Conservation (phyloP, 1,140 invertebrate genomes). For the Sitophilus oryzae region DNA sequence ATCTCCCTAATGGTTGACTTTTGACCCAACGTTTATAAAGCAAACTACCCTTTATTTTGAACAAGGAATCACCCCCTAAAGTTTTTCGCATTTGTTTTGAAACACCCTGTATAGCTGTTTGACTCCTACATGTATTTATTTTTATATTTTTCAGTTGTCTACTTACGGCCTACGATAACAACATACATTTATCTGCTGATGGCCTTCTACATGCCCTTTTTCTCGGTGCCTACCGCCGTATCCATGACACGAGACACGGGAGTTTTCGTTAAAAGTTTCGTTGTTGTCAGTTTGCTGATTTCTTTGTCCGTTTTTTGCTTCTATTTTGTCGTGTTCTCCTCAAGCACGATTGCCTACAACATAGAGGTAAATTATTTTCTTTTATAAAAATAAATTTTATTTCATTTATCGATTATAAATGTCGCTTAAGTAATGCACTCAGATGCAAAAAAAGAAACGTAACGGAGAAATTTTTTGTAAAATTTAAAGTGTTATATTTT, state of each 20-base stretch:
- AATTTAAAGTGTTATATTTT: no score
- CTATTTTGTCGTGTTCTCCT: conserved; percentile 11
- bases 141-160: conserved; percentile 10
- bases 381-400: background rate
- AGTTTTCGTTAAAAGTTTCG: conserved; percentile 12
- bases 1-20: no score
- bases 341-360: background rate
- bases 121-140: background rate
- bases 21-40: no score
- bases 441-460: no score
- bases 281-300: conserved; percentile 7
- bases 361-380: conserved; percentile 3
- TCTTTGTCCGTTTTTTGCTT: conserved; percentile 1
- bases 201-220: conserved; percentile 18
- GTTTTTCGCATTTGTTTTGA: no score
- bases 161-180: conserved; percentile 7
- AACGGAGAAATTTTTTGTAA: no score
- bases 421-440: no score
- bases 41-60: no score
- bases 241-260: conserved; percentile 6
- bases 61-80: no score
- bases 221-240: conserved; percentile 6
- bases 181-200: conserved; percentile 12
- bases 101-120: no score
- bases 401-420: no score